Base-by-base conservation (phyloP, 2,797 vertebrate genomes). In the Sebastes paucispinis region DNA sequence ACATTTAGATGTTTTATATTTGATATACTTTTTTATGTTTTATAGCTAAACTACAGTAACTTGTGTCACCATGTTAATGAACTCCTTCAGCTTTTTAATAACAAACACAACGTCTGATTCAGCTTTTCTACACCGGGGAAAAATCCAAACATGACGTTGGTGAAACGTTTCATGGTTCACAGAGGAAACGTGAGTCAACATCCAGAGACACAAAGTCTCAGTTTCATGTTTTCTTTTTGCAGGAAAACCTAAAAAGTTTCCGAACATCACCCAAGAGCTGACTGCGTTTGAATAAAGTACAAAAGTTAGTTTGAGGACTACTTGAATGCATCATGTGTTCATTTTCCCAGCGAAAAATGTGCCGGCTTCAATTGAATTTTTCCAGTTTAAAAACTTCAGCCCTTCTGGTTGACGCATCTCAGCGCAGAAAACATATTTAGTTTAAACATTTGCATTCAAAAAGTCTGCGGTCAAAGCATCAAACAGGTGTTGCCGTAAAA, bases 61-160 rank as follows among this genome's bases (percentile, higher is more conserved):
- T 25, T 7, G 25, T 29, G 59, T 74, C 47, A 27, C 62, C 34
- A 14, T 8, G 52, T 68, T 27, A 7, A 9, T 27, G 83, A 92
- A 83, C 81, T 87, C 87, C 84, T 77, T 81, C 81, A 5, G 66
- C 81, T 24, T 57, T 68, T 69, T 31, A 36, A 59, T 69, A 72
- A 36, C 68, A 73, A 69, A 57, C 58, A 29, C 47, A 8, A 20
- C 6, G 31, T 47, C 52, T 34, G 69, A 29, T 59, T 66, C 18
- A 1, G 7, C 16, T 59, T 57, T 47, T 47, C 4, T 3, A 8
- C 14, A 6, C 32, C 3, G 31, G n/a, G 4, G 4, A 6, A 67
- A 25, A 39, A 31, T 62, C 64, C 43, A 14, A 32, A n/a, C 60
- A 5, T 63, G n/a, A 43, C 13, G 39, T 43, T 14, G 39, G 5